Conservation (phyloP, 2,797 vertebrate genomes). For the Acestrorhynchus altus region DNA sequence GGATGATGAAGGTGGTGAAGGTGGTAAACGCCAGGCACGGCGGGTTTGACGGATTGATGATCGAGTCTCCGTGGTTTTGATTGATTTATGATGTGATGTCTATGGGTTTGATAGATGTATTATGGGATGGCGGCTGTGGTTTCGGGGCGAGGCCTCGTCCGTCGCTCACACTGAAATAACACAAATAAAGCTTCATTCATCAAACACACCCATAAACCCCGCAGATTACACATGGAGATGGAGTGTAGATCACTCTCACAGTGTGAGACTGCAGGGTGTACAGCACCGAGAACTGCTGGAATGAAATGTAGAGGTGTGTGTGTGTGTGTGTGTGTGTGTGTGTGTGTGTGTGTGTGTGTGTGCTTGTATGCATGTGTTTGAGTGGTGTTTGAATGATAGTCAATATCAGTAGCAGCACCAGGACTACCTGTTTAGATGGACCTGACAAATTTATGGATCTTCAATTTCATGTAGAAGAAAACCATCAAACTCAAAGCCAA, state of each 20-base stretch:
- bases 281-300: no score
- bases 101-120: slow-evolving; percentile 55
- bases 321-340: not conserved
- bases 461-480: no score
- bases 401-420: no score
- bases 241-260: not conserved
- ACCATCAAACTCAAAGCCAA: no score
- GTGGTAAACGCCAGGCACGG: not conserved
- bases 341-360: not conserved
- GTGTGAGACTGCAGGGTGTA: no score
- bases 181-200: slow-evolving; percentile 60
- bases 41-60: not conserved
- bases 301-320: no score
- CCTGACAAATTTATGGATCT: no score
- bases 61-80: not conserved
- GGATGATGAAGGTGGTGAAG: no score
- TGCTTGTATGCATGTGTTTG: no score
- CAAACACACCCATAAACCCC: slow-evolving; percentile 52
- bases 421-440: no score
- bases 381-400: no score
- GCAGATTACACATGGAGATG: not conserved
- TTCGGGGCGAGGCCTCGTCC: slow-evolving; percentile 43
- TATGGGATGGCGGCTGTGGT: slow-evolving; percentile 43
- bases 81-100: not conserved
- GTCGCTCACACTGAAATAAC: slow-evolving; percentile 53